Percentiles rank a stretch among this genome's conserved stretches.
Evolutionary conservation across 1,140 invertebrate species (phyloP).

Genomic region (Chrysopa pallens): DNA sequence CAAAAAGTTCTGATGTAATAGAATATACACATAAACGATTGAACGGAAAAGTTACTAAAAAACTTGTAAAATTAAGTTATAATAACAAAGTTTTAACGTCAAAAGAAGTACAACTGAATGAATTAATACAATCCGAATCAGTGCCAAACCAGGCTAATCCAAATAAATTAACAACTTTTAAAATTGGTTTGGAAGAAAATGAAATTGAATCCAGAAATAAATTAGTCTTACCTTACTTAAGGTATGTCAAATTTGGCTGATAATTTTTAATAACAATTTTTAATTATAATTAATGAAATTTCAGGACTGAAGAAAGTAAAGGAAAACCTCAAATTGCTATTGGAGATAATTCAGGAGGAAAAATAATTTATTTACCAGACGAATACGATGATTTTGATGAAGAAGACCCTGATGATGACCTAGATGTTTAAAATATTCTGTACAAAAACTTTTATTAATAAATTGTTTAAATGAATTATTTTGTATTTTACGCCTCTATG

Average conservation of each 20-base stretch:
- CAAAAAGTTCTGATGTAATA: no score
- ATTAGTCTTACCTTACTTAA: background rate
- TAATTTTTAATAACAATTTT: background rate
- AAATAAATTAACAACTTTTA: background rate
- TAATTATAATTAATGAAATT: background rate
- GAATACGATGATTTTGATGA: slow-evolving; percentile 38
- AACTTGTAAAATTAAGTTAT: no score
- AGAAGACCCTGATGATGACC: slow-evolving; percentile 42
- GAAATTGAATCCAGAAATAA: background rate
- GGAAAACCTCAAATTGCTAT: background rate
- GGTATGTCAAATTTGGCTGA: background rate
- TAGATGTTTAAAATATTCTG: slow-evolving; percentile 19
- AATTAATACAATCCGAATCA: no score
- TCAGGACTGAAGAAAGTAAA: background rate
- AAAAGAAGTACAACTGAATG: no score
- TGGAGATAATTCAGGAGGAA: background rate
- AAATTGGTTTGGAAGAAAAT: background rate
- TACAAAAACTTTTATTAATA: no score
- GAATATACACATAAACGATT: no score
- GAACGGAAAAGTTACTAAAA: no score
- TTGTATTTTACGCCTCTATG: no score
- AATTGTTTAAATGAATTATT: no score
- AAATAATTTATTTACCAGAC: background rate
- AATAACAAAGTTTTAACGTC: no score
- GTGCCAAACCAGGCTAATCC: no score